A percentile compares a stretch with the other conserved stretches of the same genome.
Evolutionary conservation across 1,140 invertebrate genomes (phyloP).

Genomic region (Listronotus oregonensis): DNA sequence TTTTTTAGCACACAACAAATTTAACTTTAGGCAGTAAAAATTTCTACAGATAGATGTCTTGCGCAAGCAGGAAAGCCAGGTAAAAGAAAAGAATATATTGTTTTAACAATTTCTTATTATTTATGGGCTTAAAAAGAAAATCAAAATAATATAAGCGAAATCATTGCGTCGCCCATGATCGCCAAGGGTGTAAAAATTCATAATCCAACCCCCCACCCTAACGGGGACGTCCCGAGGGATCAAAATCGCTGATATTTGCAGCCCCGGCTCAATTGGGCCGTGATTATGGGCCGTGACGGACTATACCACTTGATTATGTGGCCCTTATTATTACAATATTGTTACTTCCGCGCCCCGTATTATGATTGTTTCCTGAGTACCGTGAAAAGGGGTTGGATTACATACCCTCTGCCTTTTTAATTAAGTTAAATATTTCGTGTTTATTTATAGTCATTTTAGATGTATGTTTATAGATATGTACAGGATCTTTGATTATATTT

Average conservation of each 20-base stretch:
- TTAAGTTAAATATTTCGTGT: neutral
- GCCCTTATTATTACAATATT: constrained; percentile 45
- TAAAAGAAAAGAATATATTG: too few species aligned
- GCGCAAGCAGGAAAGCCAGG: too few species aligned
- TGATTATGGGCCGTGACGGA: constrained; percentile 54
- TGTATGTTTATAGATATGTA: too few species aligned
- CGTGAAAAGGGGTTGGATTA: constrained; percentile 22
- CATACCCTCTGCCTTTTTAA: constrained; percentile 7
- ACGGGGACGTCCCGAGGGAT: constrained; percentile 46
- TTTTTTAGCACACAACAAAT: too few species aligned
- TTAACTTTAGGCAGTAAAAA: too few species aligned
- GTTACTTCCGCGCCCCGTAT: constrained; percentile 26
- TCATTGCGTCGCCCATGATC: neutral
- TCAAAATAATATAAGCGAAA: neutral
- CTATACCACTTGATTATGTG: constrained; percentile 48
- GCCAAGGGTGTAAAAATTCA: constrained; percentile 23
- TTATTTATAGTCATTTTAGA: too few species aligned
- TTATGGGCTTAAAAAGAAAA: too few species aligned
- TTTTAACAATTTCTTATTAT: too few species aligned
- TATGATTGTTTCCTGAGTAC: constrained; percentile 43
- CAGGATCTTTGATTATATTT: too few species aligned
- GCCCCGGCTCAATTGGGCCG: constrained; percentile 54
- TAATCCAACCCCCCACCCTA: constrained; percentile 4
- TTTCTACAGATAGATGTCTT: too few species aligned
- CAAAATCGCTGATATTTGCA: constrained; percentile 55